Evolutionary conservation across 2,797 vertebrate genomes (phyloP), one percentile per base, ranked within the genome.

Genomic region (Mormyrops attenuatus): DNA sequence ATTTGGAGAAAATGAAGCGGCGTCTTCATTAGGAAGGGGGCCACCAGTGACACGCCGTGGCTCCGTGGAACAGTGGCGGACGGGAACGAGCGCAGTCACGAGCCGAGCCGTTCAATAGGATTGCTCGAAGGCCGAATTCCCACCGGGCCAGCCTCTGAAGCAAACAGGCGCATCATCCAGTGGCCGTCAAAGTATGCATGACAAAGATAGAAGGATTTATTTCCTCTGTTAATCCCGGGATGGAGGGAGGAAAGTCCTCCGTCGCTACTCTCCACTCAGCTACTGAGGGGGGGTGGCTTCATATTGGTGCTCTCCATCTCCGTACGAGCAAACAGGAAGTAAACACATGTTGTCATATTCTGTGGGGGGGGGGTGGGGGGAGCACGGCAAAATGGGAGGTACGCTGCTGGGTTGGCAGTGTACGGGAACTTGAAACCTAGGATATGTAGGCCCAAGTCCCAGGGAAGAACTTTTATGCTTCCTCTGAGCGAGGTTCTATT

Each of bases 131-230:
- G 26, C 52, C 17, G 50, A 53, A 89, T 77, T 50, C 85, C 85
- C 85, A n/a, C 15, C 11, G 41, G 63, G 52, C 22, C 4, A 22
- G 80, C 11, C 50, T 88, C 77, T 53, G 52, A 90, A 85, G 89
- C 73, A 88, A 88, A 82, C 60, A 6, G 63, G 77, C 26, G 30
- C 53, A 30, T 52, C 85, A 88, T 93, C 93, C 90, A 80, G 47
- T 91, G 92, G 93, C 93, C 89, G 84, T 93, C 91, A 93, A 92
- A 34, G 57, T n/a, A 84, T 94, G 92, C 92, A 91, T 94, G 94
- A 95, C 93, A 95, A 92, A 95, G 92, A 94, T 93, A 94, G 93
- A 87, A 91, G 94, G 94, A 94, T 94, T 95, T 94, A 93, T 92
- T 91, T 90, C 92, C 92, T 92, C 82, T 88, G 92, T 90, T 90